phyloP scores from a whole-genome alignment of 2,113 vertebrate genomes.

The Prietella phreatophila region DNA sequence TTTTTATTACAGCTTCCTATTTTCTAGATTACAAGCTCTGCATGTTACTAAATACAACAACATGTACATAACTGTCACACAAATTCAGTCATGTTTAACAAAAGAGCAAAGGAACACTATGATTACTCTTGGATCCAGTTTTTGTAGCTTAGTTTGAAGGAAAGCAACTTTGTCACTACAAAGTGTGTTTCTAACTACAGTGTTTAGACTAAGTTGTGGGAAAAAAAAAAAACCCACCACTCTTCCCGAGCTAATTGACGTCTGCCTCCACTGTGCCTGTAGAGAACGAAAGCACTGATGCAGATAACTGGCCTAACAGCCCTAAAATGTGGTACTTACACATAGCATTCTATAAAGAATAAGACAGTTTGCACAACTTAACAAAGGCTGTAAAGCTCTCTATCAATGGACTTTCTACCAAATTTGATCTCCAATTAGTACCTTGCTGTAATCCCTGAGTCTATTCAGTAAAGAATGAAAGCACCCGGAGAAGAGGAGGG shows the following conservation, averaged over 20 bases:
- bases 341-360: conserved; percentile 21
- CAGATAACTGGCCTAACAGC: conserved; percentile 44
- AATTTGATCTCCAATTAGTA: conserved; percentile 50
- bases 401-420: conserved; percentile 48
- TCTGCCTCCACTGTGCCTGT: conserved; percentile 27
- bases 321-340: conserved; percentile 50
- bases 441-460: conserved; percentile 49
- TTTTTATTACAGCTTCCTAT: background rate
- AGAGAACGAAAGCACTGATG: conserved; percentile 50
- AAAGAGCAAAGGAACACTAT: background rate
- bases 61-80: background rate
- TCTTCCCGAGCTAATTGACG: conserved; percentile 4
- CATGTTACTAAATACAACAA: background rate
- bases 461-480: conserved; percentile 63
- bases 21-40: conserved; percentile 2
- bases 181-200: background rate
- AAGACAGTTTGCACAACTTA: conserved; percentile 39
- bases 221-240: background rate
- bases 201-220: background rate
- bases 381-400: conserved; percentile 40
- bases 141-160: background rate
- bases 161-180: conserved; percentile 29
- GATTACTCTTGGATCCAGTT: background rate
- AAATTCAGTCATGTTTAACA: background rate
- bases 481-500: conserved; percentile 24